phyloP scores from a whole-genome alignment of 1,140 invertebrate species.

The Babylonia areolata region DNA sequence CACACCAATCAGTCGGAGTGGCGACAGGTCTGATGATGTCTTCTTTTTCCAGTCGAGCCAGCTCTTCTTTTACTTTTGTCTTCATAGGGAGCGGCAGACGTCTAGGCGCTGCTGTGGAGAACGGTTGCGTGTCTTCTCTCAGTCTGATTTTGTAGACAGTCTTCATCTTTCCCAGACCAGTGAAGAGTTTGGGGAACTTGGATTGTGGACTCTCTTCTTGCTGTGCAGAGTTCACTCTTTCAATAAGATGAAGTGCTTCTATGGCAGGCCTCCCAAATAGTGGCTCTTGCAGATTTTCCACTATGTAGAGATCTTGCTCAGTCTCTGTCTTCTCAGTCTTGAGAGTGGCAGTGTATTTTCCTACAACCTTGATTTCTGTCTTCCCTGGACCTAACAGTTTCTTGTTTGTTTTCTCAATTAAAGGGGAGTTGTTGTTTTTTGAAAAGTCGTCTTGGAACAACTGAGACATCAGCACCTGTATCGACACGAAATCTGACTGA shows the following conservation, averaged over 20 bases:
- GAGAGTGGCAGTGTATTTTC: neutral
- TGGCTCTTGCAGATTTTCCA: slow-evolving; percentile 12
- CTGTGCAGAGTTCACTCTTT: slow-evolving; percentile 55
- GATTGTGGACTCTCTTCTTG: neutral
- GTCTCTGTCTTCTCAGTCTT: neutral
- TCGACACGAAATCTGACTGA: neutral
- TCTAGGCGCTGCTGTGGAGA: neutral
- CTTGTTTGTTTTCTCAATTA: slow-evolving; percentile 9
- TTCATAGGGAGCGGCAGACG: slow-evolving; percentile 3
- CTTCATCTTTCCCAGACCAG: slow-evolving; percentile 25
- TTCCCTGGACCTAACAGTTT: neutral
- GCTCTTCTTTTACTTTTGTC: slow-evolving; percentile 21
- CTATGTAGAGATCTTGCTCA: neutral
- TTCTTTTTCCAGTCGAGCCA: neutral
- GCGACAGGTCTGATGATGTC: slow-evolving; percentile 58
- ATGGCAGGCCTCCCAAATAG: slow-evolving; percentile 1
- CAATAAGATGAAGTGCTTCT: slow-evolving; percentile 25
- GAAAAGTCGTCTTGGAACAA: neutral
- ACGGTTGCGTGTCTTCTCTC: slow-evolving; percentile 21
- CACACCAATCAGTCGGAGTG: slow-evolving; percentile 56
- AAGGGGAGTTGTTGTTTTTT: slow-evolving; percentile 20
- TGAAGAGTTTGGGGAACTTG: slow-evolving; percentile 2
- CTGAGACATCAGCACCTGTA: slow-evolving; percentile 13
- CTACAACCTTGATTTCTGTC: neutral
- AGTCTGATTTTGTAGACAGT: slow-evolving; percentile 29